These are phyloP conservation scores for Morelia viridis DNA, from an alignment of 2,797 vertebrate species.

Conservation along the genomic window DNA sequence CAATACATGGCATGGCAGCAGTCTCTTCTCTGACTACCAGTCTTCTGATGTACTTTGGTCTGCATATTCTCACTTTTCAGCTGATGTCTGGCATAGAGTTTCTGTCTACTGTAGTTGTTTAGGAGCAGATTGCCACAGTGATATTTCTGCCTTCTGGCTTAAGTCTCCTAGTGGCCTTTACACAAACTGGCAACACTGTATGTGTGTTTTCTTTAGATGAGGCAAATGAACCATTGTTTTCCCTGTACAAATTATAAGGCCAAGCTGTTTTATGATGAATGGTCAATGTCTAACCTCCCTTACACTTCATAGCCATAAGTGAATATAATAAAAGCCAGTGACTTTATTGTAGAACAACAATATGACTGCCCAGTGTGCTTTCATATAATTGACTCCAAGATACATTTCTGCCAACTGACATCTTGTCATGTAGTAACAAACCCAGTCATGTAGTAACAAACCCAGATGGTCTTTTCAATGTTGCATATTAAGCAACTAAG, in stretches of 20 bases:
- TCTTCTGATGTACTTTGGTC: not conserved
- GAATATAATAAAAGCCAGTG: conserved; percentile 21
- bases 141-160: not conserved
- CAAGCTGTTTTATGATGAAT: conserved; percentile 26
- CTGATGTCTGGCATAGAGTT: not conserved
- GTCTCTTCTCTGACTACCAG: not conserved
- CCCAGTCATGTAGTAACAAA: not conserved
- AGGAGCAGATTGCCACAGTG: not conserved
- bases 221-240: not conserved
- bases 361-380: conserved; percentile 10
- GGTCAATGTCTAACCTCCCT: not conserved
- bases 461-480: conserved; percentile 34
- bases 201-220: not conserved
- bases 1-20: not conserved
- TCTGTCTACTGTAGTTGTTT: not conserved
- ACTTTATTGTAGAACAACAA: conserved; percentile 21
- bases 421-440: not conserved
- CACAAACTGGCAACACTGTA: not conserved
- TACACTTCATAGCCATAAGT: conserved; percentile 27
- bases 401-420: not conserved
- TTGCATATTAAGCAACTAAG: conserved; percentile 7
- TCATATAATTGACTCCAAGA: accelerated
- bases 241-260: not conserved
- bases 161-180: not conserved
- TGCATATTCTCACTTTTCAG: not conserved